Percentiles rank a stretch among this genome's conserved stretches.
phyloP scores from a whole-genome alignment of 2,113 vertebrate species.

The Bos taurus region DNA sequence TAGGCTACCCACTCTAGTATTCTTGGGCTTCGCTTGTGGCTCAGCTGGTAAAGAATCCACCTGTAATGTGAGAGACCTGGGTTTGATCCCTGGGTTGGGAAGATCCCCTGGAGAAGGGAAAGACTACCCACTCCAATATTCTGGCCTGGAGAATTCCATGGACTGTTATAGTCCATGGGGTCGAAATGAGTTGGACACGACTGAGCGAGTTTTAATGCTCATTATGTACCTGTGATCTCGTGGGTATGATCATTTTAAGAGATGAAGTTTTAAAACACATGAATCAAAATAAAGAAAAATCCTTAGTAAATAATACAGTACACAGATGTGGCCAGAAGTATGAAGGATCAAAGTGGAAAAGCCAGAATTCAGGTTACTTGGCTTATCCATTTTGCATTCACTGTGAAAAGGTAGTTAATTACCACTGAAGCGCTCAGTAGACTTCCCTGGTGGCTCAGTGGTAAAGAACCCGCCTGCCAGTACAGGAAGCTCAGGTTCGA shows the following conservation, averaged over 20 bases:
- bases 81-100: background rate
- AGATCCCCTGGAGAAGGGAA: background rate
- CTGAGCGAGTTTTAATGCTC: background rate
- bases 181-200: background rate
- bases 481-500: background rate
- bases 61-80: background rate
- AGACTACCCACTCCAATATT: background rate
- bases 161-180: background rate
- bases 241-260: background rate
- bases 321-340: too few species aligned
- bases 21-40: background rate
- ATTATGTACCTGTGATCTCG: background rate
- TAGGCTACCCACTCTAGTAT: background rate
- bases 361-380: background rate
- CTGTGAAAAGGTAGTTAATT: background rate
- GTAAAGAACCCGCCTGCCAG: background rate
- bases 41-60: background rate
- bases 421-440: accelerated
- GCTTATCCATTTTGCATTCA: accelerated
- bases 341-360: background rate
- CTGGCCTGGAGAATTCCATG: background rate
- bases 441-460: background rate
- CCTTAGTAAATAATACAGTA: background rate
- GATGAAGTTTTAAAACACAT: background rate
- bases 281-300: background rate